Percentiles rank a stretch among this genome's conserved stretches.
These are phyloP conservation scores for Mormyrus hasselquistii DNA, from an alignment of 2,797 vertebrate genomes.

Conservation along the genomic window DNA sequence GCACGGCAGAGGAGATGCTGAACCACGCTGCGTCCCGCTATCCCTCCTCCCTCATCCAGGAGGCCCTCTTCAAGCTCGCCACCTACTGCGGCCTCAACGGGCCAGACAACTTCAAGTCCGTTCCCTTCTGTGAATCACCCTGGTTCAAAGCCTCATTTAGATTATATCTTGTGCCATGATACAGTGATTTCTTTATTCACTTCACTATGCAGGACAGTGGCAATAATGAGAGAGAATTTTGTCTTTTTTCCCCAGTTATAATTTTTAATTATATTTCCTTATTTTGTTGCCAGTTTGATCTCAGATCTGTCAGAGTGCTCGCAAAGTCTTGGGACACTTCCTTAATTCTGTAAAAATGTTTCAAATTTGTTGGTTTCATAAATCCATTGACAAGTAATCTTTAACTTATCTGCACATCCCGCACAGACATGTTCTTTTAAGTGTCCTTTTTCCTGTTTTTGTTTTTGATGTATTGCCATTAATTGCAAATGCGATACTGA, in stretches of 20 bases:
- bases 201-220: not conserved
- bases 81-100: constrained; percentile 85
- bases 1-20: constrained; percentile 84
- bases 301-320: not conserved
- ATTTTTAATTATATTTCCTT: not conserved
- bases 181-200: not conserved
- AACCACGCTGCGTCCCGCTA: constrained; percentile 65
- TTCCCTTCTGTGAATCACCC: constrained; percentile 10
- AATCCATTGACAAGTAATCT: not conserved
- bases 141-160: not conserved
- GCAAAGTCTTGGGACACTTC: not conserved
- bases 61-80: constrained; percentile 76
- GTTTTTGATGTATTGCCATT: not conserved
- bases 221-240: not conserved
- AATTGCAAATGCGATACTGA: not conserved
- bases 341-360: not conserved
- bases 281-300: not conserved
- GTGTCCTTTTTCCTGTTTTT: not conserved
- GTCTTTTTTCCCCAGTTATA: not conserved
- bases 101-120: constrained; percentile 80
- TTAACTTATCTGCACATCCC: not conserved
- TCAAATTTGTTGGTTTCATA: not conserved
- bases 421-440: not conserved
- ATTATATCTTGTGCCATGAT: not conserved
- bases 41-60: constrained; percentile 67